Percentiles rank a stretch among this genome's conserved stretches.
These are phyloP conservation scores for Eonycteris spelaea DNA, from an alignment of 2,113 vertebrate species.

Conservation along the genomic window DNA sequence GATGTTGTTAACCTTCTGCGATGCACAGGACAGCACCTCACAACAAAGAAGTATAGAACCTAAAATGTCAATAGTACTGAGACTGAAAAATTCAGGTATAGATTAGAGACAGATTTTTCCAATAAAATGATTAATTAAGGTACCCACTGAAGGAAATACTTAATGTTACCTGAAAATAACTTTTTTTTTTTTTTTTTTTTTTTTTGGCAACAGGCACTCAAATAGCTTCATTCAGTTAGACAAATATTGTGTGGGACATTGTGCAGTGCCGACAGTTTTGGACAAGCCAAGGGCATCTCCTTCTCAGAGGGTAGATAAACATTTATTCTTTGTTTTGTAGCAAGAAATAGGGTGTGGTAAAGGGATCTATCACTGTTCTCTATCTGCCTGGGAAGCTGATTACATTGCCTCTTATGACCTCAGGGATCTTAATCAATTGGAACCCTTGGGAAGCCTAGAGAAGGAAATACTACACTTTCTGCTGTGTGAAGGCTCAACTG, in stretches of 20 bases:
- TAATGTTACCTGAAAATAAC: neutral
- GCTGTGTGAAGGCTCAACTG: neutral
- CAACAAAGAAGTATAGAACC: neutral
- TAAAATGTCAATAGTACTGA: neutral
- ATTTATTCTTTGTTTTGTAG: neutral
- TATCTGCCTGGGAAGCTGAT: neutral
- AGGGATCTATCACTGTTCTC: neutral
- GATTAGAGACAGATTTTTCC: neutral
- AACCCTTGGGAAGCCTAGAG: neutral
- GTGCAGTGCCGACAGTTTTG: neutral
- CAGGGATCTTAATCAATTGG: neutral
- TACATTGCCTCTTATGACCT: neutral
- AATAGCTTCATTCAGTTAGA: neutral
- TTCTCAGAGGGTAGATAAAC: neutral
- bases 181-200: neutral
- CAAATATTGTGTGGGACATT: neutral
- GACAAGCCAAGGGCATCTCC: neutral
- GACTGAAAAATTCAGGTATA: neutral
- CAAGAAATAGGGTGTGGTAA: neutral
- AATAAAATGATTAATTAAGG: neutral
- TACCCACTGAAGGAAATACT: neutral
- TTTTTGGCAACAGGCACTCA: neutral
- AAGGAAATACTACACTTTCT: neutral
- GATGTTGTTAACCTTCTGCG: neutral
- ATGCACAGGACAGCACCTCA: neutral